Conservation (phyloP, 2,797 vertebrate species). For the Tinamus major region DNA sequence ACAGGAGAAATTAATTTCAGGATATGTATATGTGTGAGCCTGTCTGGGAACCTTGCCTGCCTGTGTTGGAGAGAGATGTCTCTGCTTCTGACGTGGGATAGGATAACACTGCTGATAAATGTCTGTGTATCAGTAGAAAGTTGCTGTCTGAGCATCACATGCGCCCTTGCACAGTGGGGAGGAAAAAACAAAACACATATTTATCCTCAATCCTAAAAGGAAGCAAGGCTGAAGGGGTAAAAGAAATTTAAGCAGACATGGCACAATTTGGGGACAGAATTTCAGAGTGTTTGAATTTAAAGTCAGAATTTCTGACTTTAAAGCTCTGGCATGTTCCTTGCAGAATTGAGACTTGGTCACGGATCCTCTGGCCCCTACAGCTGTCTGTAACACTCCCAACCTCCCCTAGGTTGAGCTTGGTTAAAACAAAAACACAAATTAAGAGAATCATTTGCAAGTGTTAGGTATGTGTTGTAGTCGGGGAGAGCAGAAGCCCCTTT, state of each 20-base stretch:
- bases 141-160: accelerated
- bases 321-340: neutral
- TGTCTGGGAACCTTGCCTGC: neutral
- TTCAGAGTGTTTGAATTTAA: neutral
- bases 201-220: neutral
- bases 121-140: accelerated
- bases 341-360: neutral
- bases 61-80: neutral
- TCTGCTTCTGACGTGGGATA: neutral
- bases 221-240: neutral
- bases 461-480: accelerated
- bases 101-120: accelerated
- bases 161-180: neutral
- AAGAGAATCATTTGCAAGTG: neutral
- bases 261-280: neutral
- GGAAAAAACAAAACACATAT: neutral
- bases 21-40: neutral
- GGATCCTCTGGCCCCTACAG: accelerated
- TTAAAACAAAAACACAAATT: neutral
- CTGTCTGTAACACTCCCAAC: neutral
- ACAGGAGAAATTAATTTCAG: neutral
- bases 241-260: accelerated
- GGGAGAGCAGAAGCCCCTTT: neutral
- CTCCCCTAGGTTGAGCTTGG: accelerated
- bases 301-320: neutral